Evolutionary conservation across 2,888 invertebrate species (phyloP).

Genomic region (Thalpophila matura): DNA sequence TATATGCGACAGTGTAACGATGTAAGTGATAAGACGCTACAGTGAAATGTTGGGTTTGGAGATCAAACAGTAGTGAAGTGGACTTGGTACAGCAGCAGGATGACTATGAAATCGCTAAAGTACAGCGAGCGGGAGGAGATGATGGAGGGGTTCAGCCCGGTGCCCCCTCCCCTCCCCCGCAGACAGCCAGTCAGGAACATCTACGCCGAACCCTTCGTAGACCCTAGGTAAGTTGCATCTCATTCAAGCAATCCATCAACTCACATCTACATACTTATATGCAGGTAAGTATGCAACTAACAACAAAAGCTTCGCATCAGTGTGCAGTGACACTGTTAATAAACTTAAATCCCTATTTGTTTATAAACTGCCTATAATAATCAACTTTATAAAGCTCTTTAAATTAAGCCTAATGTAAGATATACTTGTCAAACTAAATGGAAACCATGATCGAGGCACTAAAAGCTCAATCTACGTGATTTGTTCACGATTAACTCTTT

Average conservation of each 20-base stretch:
- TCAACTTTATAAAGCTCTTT: not conserved
- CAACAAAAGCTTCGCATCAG: constrained; percentile 33
- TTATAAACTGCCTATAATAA: too few species aligned
- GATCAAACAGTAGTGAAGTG: constrained; percentile 83
- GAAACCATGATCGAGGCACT: constrained; percentile 26
- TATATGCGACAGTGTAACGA: constrained; percentile 73
- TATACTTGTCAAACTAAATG: constrained; percentile 16
- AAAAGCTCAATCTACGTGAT: constrained; percentile 34
- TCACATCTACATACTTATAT: constrained; percentile 31
- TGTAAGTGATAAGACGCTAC: constrained; percentile 82
- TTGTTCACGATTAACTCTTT: constrained; percentile 39
- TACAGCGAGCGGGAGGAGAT: constrained; percentile 90
- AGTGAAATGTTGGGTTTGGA: constrained; percentile 79
- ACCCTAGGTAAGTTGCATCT: constrained; percentile 87
- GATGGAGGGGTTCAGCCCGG: constrained; percentile 90
- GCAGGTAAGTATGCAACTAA: constrained; percentile 59
- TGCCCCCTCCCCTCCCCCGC: constrained; percentile 92
- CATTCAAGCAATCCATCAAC: constrained; percentile 40
- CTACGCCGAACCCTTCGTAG: constrained; percentile 92
- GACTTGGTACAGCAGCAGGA: constrained; percentile 79
- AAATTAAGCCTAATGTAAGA: not conserved
- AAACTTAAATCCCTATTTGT: not conserved
- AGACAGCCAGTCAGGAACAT: constrained; percentile 92
- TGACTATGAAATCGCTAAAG: constrained; percentile 92
- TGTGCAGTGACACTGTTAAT: constrained; percentile 19